Base-by-base conservation (phyloP, 2,113 vertebrate genomes). In the Butorides virescens region DNA sequence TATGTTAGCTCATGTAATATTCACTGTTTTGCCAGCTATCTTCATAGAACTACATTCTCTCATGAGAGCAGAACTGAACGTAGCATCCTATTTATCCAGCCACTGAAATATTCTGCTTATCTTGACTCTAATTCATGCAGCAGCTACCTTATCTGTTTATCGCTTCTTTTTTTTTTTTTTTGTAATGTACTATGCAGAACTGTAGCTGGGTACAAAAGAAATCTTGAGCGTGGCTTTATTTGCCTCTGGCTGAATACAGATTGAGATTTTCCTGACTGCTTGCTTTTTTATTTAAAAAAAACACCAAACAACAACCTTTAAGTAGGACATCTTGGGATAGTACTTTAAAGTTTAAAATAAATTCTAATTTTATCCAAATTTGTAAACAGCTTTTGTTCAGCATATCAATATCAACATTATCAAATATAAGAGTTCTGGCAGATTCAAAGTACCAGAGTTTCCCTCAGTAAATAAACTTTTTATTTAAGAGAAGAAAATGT, bases 1-100 rank as follows among this genome's bases (percentile, higher is more conserved):
- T 96, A 82, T 87, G 80, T 22, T 95, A 87, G 71, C 68, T 95
- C 82, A 77, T 87, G 89, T 47, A 87, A 84, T 75, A 92, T 87
- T 93, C 88, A 92, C 74, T 66, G 79, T 22, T 88, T 95, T 65
- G 70, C 53, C 65, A 88, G 70, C 49, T 85, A 68, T 79, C 79
- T 92, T 87, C 78, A 65, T 39, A 82, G 62, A 89, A 88, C n/a
- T 71, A 62, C 55, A 76, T 61, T 89, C 52, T 78, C 72, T 89
- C 46, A 59, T 46, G 71, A 92, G 9, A 93, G n/a, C 16, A 90
- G 42, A 84, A 61, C n/a, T 59, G n/a, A 92, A 67, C 1, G 2
- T 46, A 83, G 77, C 50, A 76, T 66, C 30, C 32, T 86, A 71
- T 90, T 92, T 82, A 75, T 79, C 37, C 36, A 30, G 44, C 9